Evolutionary conservation across 2,888 invertebrate genomes (phyloP), one percentile per base, ranked within the genome.

Genomic region (Gisinianus flammeolus): DNA sequence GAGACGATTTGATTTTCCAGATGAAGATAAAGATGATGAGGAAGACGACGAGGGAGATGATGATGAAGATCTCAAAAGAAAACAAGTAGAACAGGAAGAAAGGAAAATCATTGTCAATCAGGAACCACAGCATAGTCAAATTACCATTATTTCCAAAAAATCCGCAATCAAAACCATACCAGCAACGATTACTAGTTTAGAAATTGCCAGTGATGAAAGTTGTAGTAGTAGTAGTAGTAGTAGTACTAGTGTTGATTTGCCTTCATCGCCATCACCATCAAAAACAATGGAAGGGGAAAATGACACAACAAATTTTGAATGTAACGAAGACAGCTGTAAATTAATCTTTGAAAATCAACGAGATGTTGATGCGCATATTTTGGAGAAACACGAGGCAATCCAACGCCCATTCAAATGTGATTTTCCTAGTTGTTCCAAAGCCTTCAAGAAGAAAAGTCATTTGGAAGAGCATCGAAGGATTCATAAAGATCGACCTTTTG

Each of bases 391-490:
- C 22, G 30, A 58, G 24, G 58, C 31, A 31, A 10, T 58, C 10
- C 30, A 72, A 52, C 56, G 71, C 2, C 71, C 56, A 0, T 72
- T 30, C 22, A 0, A 58, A 28, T 72, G 71, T 31, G 6, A 6
- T 12, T 1, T 31, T n/a, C 1, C 6, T n/a, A 58, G 22, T 19
- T 72, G 71, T 31, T 19, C 19, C 19, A 72, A 72, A 56, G 24
- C 71, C 1, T 72, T 58, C 31, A 58, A 72, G 26, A 72, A 56
- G 26, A 56, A 26, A 52, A 16, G 26, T 19, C 58, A 72, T 56
- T 52, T 72, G 19, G 26, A 44, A 19, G 71, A 72, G 8, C 71
- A 72, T 26, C 3, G 22, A 24, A 52, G 28, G n/a, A 16, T 72
- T 28, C n/a, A 44, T 26, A 24, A 28, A 2, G 8, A 56, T 12